These are phyloP conservation scores for Pristionchus mayeri DNA, from an alignment of 2,888 invertebrate genomes.

Conservation along the genomic window DNA sequence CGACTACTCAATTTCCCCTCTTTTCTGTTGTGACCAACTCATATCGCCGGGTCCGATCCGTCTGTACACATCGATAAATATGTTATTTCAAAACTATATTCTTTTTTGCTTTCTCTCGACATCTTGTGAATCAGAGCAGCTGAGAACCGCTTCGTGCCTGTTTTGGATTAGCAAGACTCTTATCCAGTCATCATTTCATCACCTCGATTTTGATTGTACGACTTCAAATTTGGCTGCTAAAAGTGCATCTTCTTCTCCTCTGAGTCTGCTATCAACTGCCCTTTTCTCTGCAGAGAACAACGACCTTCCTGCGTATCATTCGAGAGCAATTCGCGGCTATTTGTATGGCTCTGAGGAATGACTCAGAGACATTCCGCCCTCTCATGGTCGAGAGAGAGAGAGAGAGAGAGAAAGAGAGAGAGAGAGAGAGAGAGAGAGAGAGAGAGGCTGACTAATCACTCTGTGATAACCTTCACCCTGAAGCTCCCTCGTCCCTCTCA, in stretches of 20 bases:
- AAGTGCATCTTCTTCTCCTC: too few species aligned
- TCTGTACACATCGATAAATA: conserved; percentile 25
- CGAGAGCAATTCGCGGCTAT: not conserved
- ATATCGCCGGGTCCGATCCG: not conserved
- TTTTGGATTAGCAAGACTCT: too few species aligned
- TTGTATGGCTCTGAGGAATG: not conserved
- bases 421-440: too few species aligned
- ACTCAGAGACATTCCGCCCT: conserved; percentile 19
- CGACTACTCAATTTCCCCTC: not conserved
- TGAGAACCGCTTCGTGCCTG: too few species aligned
- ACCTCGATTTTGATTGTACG: too few species aligned
- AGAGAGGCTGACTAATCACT: conserved; percentile 11
- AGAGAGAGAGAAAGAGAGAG: too few species aligned
- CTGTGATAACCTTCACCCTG: not conserved
- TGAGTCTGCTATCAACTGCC: too few species aligned
- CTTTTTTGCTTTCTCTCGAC: too few species aligned
- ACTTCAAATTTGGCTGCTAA: too few species aligned
- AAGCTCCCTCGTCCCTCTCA: not conserved
- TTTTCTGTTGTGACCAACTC: conserved; percentile 1
- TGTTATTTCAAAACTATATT: not conserved
- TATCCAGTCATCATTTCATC: too few species aligned
- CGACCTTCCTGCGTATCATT: not conserved
- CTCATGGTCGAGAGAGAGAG: not conserved
- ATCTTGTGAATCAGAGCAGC: too few species aligned
- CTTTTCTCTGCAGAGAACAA: too few species aligned